Evolutionary conservation across 1,140 invertebrate species (phyloP).

Genomic region (Drosophila varians): DNA sequence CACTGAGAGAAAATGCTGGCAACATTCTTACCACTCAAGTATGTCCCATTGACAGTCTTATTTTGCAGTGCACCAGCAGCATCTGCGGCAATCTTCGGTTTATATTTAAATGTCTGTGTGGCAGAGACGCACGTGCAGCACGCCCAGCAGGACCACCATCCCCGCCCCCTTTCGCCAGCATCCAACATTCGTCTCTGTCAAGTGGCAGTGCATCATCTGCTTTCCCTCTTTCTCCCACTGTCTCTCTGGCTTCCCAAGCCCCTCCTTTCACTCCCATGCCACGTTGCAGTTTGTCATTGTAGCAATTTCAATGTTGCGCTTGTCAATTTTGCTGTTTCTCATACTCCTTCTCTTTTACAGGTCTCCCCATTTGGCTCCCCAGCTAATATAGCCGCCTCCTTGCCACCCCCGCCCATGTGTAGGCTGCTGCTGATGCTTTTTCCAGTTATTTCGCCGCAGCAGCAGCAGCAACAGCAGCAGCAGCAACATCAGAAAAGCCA

Average conservation of each 20-base stretch:
- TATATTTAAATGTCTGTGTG: constrained; percentile 78
- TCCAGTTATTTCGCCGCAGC: constrained; percentile 41
- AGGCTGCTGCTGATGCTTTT: constrained; percentile 29
- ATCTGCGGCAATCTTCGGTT: constrained; percentile 75
- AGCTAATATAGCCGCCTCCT: constrained; percentile 37
- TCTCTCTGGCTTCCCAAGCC: neutral
- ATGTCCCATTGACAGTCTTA: neutral
- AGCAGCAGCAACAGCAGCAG: constrained; percentile 1
- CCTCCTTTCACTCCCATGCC: neutral
- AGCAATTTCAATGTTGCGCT: constrained; percentile 80
- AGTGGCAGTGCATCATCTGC: constrained; percentile 74
- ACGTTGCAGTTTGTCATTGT: constrained; percentile 76
- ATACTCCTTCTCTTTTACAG: constrained; percentile 17
- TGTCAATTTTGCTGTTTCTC: constrained; percentile 69
- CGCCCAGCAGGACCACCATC: neutral
- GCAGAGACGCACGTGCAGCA: constrained; percentile 74
- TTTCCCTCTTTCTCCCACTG: constrained; percentile 7
- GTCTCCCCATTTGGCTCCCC: constrained; percentile 11
- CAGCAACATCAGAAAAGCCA: constrained; percentile 48
- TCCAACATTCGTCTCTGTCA: constrained; percentile 76
- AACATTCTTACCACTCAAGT: neutral
- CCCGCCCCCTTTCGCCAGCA: neutral
- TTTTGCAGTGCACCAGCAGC: constrained; percentile 35
- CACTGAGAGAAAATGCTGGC: neutral
- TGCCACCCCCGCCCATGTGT: constrained; percentile 12